Evolutionary conservation across 2,888 invertebrate species (phyloP).

Genomic region (Mythimna vitellina): DNA sequence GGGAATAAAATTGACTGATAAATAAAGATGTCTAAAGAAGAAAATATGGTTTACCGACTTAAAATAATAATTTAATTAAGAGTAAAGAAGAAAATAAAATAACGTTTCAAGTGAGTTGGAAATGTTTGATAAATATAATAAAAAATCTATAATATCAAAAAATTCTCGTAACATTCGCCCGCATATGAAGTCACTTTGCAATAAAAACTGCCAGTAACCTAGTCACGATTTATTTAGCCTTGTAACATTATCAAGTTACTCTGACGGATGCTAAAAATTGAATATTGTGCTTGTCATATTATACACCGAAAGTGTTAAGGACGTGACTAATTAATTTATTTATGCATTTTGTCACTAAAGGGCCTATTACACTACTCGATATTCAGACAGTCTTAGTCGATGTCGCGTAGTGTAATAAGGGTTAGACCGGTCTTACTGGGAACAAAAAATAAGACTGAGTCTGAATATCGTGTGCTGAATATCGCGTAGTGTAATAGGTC

Average conservation of each 20-base stretch:
- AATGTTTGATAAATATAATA: too few relatives aligned
- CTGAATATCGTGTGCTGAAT: too few relatives aligned
- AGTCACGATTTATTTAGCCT: constrained; percentile 48
- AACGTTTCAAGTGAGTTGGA: neutral
- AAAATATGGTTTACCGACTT: neutral
- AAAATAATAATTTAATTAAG: neutral
- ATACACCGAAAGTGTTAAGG: neutral
- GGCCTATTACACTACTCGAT: too few relatives aligned
- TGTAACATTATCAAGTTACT: constrained; percentile 40
- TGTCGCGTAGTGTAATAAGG: too few relatives aligned
- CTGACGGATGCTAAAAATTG: constrained; percentile 17
- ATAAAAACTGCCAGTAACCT: constrained; percentile 33
- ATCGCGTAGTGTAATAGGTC: too few relatives aligned
- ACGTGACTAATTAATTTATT: constrained; percentile 35
- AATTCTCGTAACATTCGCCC: constrained; percentile 3
- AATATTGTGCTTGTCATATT: neutral
- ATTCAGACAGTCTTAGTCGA: too few relatives aligned
- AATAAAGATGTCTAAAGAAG: too few relatives aligned
- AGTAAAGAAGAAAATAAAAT: neutral
- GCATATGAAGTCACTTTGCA: constrained; percentile 28
- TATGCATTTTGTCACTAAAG: constrained; percentile 6
- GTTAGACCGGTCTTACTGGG: too few relatives aligned
- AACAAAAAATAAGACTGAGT: too few relatives aligned
- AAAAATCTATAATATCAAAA: neutral
- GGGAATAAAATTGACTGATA: too few relatives aligned